Conservation (phyloP, 2,797 vertebrate species). For the Loris lydekkerianus region DNA sequence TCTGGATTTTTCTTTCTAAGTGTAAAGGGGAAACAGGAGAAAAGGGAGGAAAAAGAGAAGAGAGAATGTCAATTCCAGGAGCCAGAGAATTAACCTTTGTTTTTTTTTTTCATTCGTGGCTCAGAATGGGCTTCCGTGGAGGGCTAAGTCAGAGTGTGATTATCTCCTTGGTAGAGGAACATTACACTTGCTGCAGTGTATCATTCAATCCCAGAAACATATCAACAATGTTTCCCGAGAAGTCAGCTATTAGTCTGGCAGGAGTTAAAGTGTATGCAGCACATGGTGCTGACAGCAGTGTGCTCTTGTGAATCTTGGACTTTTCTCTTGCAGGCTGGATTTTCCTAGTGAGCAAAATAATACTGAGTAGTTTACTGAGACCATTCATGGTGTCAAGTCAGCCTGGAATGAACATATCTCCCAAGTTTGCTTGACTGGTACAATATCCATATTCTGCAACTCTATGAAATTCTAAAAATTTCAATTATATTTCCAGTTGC, state of each 20-base stretch:
- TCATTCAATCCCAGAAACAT: neutral
- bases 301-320: neutral
- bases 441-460: constrained; percentile 28
- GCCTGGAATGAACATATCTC: neutral
- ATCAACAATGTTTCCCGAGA: neutral
- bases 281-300: neutral
- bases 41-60: neutral
- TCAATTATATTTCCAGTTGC: neutral
- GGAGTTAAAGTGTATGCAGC: neutral
- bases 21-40: neutral
- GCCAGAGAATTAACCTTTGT: neutral
- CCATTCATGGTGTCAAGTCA: neutral
- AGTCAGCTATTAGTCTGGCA: neutral
- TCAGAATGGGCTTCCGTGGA: neutral
- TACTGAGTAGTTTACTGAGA: neutral
- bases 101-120: neutral
- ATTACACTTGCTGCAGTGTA: neutral
- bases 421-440: neutral
- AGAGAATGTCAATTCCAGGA: neutral
- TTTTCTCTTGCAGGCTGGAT: neutral
- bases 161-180: neutral
- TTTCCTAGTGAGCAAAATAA: constrained; percentile 23
- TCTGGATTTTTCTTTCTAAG: neutral
- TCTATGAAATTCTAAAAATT: constrained; percentile 1
- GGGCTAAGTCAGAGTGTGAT: neutral